These are phyloP conservation scores for Trichomycterus rosablanca DNA, from an alignment of 2,113 vertebrate genomes.

Conservation along the genomic window DNA sequence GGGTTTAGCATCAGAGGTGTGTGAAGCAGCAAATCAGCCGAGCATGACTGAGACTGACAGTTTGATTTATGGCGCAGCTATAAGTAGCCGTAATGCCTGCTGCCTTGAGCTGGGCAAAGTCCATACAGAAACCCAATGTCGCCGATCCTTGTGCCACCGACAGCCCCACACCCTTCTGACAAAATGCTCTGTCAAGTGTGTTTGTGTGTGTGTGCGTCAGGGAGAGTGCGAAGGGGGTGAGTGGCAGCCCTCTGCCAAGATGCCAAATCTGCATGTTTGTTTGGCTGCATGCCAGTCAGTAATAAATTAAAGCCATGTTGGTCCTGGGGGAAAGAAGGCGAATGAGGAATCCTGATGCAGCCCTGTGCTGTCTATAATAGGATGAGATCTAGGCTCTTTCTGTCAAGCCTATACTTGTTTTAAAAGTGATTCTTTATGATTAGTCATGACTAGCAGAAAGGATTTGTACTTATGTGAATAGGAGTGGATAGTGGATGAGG, in stretches of 20 bases:
- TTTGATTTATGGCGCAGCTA: constrained; percentile 54
- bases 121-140: constrained; percentile 33
- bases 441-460: constrained; percentile 4
- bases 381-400: background rate
- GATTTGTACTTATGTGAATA: background rate
- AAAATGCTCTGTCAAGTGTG: constrained; percentile 35
- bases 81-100: constrained; percentile 48
- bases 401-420: too few relatives aligned
- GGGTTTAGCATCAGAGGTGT: constrained; percentile 27
- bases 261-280: constrained; percentile 48
- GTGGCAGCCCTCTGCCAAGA: constrained; percentile 37
- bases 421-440: constrained; percentile 1
- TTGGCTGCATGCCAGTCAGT: constrained; percentile 39
- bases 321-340: constrained; percentile 20
- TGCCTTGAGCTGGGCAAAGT: constrained; percentile 40
- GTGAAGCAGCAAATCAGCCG: constrained; percentile 9
- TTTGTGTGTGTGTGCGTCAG: constrained; percentile 28
- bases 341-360: constrained; percentile 20
- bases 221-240: constrained; percentile 19
- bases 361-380: background rate
- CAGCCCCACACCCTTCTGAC: constrained; percentile 26
- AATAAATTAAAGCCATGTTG: constrained; percentile 46
- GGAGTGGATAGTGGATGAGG: too few relatives aligned
- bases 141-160: constrained; percentile 28
- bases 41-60: constrained; percentile 52